Evolutionary conservation across 2,797 vertebrate species (phyloP).

Genomic region (Aeoliscus strigatus): DNA sequence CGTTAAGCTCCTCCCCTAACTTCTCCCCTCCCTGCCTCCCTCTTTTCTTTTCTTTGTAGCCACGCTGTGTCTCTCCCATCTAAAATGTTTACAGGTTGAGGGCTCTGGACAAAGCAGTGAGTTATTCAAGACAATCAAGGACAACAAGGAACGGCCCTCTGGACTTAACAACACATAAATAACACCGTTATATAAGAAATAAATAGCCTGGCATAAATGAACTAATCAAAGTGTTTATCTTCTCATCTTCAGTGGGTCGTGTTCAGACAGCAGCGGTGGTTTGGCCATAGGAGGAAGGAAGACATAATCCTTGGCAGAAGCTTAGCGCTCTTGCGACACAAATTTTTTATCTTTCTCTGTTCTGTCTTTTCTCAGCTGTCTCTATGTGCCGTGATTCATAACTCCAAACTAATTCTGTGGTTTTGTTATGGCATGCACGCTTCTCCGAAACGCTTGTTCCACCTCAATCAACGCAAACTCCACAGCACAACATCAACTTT

Average conservation of each 20-base stretch:
- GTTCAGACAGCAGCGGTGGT: constrained; percentile 12
- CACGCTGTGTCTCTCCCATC: constrained; percentile 25
- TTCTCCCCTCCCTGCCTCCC: constrained; percentile 28
- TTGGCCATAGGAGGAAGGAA: constrained; percentile 22
- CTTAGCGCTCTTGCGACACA: constrained; percentile 24
- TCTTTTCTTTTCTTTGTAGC: constrained; percentile 22
- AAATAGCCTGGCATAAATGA: constrained; percentile 6
- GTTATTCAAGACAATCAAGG: constrained; percentile 27
- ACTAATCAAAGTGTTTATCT: constrained; percentile 13
- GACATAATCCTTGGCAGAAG: constrained; percentile 29
- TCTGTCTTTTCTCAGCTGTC: constrained; percentile 23
- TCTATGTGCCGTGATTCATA: constrained; percentile 1
- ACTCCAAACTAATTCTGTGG: constrained; percentile 1
- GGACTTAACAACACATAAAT: constrained; percentile 4
- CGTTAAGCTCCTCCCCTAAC: constrained; percentile 56
- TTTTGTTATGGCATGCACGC: constrained; percentile 2
- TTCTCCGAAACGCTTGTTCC: no score
- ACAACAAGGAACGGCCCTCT: constrained; percentile 3
- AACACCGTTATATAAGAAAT: constrained; percentile 5
- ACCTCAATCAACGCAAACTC: no score
- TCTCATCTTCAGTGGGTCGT: constrained; percentile 15
- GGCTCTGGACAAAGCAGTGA: constrained; percentile 33
- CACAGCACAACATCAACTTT: no score
- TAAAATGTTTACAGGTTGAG: constrained; percentile 66
- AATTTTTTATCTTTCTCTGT: constrained; percentile 6